Base-by-base conservation (phyloP, 2,797 vertebrate species). In the Macropus fuliginosus region DNA sequence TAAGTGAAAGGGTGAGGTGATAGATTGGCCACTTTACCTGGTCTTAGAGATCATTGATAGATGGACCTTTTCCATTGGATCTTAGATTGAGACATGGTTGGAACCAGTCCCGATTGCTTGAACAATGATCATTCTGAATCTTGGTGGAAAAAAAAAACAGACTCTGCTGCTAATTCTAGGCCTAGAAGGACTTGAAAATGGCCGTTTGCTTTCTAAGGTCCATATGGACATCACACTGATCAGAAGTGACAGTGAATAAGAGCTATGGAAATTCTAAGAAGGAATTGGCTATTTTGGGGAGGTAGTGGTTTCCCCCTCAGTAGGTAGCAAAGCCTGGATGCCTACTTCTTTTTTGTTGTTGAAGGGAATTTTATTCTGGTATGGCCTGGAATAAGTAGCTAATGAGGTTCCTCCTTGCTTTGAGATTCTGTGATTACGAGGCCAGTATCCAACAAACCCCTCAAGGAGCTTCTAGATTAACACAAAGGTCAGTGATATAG, bases 111-210 rank as follows among this genome's bases (percentile, higher is more conserved):
- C 66, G 34, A 93, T 93, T 92, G 56, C n/a, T 18, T 55, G 92
- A 74, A 93, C 27, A 96, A 94, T 92, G n/a, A 93, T 56, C 13
- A 95, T 50, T 95, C 50, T 56, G 93, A 91, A 95, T 87, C 34
- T 95, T 93, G 55, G 55, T 27, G 3, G 12, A 57, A 5, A 34
- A 62, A 28, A 55, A 91, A 95, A 66, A 14, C 50, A 94, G 94
- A 92, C 57, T 74, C 56, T 93, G 9, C 14, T 96, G 55, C 50
- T 94, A 94, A 96, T 95, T 97, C 92, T 91, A 62, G 31, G 59
- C 31, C 34, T 34, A 62, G 59, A 14, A 34, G 13, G 31, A 66
- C 34, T 66, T 66, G n/a, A 34, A 66, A 66, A 66, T 16, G 34
- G 16, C 34, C 14, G 5, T 34, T n/a, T 66, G 5, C 0, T 6